Percentiles rank a stretch among this genome's conserved stretches.
phyloP scores from a whole-genome alignment of 2,113 vertebrate species.

The Eclectus roratus region DNA sequence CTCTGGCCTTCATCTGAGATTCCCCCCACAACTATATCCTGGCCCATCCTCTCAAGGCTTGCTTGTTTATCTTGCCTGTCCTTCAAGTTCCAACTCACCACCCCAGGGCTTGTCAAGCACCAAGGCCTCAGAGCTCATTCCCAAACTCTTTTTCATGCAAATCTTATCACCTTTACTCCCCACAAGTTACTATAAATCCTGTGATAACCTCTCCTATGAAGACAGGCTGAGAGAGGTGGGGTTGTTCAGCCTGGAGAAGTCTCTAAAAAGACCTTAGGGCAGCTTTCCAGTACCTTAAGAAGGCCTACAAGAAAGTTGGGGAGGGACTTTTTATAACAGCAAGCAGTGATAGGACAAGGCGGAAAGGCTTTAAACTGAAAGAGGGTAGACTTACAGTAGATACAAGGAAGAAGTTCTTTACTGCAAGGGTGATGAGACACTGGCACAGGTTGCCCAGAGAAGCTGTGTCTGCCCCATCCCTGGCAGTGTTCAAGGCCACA shows the following conservation, averaged over 20 bases:
- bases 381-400: neutral
- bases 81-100: too few species aligned
- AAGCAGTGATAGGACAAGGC: neutral
- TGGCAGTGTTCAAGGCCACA: neutral
- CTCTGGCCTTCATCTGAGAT: too few species aligned
- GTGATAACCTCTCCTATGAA: neutral
- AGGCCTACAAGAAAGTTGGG: neutral
- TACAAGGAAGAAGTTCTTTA: neutral
- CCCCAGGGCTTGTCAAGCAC: too few species aligned
- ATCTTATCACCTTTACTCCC: too few species aligned
- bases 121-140: too few species aligned
- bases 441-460: neutral
- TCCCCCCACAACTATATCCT: too few species aligned
- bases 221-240: neutral
- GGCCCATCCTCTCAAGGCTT: too few species aligned
- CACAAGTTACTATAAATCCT: neutral
- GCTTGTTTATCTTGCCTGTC: too few species aligned
- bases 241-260: neutral
- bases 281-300: neutral
- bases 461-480: neutral
- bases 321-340: neutral
- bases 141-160: too few species aligned
- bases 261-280: neutral
- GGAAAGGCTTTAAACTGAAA: neutral
- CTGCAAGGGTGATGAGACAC: neutral